Evolutionary conservation across 37 sponge, comb jelly and placozoan species (phyloP), one percentile per base, ranked within the genome.

Genomic region (Sycon ciliatum): DNA sequence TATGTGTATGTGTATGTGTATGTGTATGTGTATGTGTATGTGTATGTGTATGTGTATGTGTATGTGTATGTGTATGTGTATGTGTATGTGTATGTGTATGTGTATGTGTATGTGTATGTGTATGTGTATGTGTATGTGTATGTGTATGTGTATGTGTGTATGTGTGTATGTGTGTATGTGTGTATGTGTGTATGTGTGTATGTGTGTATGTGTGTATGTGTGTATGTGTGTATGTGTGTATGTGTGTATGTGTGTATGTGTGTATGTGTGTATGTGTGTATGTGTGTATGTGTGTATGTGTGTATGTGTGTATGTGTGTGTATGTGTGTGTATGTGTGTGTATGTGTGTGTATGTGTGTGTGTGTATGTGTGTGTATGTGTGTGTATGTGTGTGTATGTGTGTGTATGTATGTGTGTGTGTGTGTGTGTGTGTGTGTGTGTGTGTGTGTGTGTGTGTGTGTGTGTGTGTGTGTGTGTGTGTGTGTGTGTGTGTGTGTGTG

Each of bases 391-490:
- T 42, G 49, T 42, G 49, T 42, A 13, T 42, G 49, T 42, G 49
- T 42, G 49, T 42, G 49, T 42, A 13, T 42, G 49, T 42, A 13
- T 42, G 49, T 42, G 49, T 42, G 49, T 42, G 49, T 42, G 49
- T 42, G 49, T 42, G 49, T 42, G 49, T 9, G 9, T 9, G 9
- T 42, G 49, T 42, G 49, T 42, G 49, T 42, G 49, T 42, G 49
- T 42, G 49, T 42, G 49, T 42, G 49, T 42, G 49, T 42, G 49
- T 42, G 49, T 42, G 49, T 42, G 49, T 42, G 49, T 42, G 49
- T 42, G 49, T 42, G 49, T 42, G 49, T 42, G 49, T 42, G 49
- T 42, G 49, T 42, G 49, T 42, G 49, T 42, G 49, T 42, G 49
- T 42, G 49, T 42, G 49, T 42, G 49, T 42, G 49, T 42, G 49